Conservation (phyloP, 2,888 invertebrate genomes). For the Oligia fasciuncula region DNA sequence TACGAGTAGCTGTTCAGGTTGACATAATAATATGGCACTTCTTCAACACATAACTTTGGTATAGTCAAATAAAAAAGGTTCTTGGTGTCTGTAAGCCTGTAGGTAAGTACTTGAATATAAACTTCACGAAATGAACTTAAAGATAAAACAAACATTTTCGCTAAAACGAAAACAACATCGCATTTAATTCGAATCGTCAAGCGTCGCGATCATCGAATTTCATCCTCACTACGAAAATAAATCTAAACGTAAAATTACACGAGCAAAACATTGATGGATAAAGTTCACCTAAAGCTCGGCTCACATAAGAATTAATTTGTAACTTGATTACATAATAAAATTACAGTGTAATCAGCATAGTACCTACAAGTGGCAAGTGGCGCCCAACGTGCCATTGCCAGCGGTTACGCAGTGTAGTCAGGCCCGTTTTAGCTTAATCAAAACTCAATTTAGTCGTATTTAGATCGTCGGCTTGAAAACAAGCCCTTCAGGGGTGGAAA, state of each 20-base stretch:
- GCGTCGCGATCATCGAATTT: conserved; percentile 9
- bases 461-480: conserved; percentile 75
- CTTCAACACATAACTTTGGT: background rate
- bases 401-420: conserved; percentile 64
- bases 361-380: conserved; percentile 64
- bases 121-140: background rate
- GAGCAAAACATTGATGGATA: conserved; percentile 51
- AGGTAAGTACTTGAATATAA: background rate
- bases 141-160: background rate
- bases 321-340: conserved; percentile 66
- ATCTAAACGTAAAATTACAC: conserved; percentile 41
- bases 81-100: background rate
- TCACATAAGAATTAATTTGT: conserved; percentile 61
- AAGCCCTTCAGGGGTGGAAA: conserved; percentile 73
- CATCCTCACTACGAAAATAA: conserved; percentile 30
- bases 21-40: background rate
- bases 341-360: conserved; percentile 64
- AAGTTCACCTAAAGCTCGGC: conserved; percentile 55
- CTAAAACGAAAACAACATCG: background rate
- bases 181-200: conserved; percentile 14
- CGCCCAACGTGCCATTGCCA: conserved; percentile 70
- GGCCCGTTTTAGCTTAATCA: conserved; percentile 74
- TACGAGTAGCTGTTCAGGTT: background rate
- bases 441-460: conserved; percentile 80
- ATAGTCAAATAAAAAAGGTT: background rate